Conservation (phyloP, 2,888 invertebrate genomes). For the Pollenia griseotomentosa region DNA sequence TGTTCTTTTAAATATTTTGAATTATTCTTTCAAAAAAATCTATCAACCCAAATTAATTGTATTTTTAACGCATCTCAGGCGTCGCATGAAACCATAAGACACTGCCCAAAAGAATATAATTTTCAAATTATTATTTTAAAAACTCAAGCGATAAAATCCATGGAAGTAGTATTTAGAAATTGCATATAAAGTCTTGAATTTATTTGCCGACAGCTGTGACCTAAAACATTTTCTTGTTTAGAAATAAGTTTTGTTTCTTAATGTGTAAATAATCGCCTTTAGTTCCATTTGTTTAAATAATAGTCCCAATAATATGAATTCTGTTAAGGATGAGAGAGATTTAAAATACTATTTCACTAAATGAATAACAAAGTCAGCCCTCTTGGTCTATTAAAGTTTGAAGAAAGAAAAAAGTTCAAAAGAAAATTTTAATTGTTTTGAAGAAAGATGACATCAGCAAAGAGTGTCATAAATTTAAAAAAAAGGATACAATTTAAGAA, state of each 20-base stretch:
- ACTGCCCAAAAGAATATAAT: constrained; percentile 15
- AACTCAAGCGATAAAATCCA: background rate
- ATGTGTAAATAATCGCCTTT: constrained; percentile 29
- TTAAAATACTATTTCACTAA: constrained; percentile 8
- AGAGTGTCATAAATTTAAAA: background rate
- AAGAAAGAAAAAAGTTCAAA: constrained; percentile 2
- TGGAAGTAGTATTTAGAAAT: background rate
- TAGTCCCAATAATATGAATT: constrained; percentile 4
- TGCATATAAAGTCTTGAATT: constrained; percentile 45
- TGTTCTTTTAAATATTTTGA: background rate
- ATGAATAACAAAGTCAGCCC: constrained; percentile 14
- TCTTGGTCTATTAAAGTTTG: background rate
- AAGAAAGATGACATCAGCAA: constrained; percentile 16
- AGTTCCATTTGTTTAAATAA: constrained; percentile 9
- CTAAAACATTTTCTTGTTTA: background rate
- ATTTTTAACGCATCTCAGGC: constrained; percentile 56
- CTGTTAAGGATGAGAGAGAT: background rate
- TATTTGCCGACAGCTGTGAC: constrained; percentile 60
- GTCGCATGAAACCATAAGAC: constrained; percentile 55
- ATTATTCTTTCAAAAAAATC: background rate
- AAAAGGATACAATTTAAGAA: too few species aligned
- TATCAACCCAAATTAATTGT: constrained; percentile 47
- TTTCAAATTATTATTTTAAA: constrained; percentile 2
- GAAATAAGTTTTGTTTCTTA: constrained; percentile 18
- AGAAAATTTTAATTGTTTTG: constrained; percentile 19